These are phyloP conservation scores for Mormyrops boulengeri DNA, from an alignment of 2,797 vertebrate species.

Conservation along the genomic window DNA sequence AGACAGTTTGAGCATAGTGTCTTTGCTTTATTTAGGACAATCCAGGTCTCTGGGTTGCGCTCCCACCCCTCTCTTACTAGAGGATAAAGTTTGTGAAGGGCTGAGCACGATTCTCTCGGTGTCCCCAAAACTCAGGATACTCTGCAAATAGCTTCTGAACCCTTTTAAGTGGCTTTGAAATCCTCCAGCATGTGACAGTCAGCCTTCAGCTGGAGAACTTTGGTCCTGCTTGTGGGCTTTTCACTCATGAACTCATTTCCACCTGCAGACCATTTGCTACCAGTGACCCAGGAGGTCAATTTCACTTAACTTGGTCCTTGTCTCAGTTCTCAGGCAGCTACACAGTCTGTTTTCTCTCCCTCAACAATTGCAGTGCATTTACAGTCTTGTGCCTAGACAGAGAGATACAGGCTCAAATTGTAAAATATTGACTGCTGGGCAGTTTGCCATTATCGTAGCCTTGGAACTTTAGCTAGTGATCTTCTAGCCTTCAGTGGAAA, in stretches of 20 bases:
- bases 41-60: background rate
- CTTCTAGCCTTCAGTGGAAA: background rate
- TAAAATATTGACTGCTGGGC: background rate
- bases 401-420: background rate
- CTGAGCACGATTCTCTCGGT: background rate
- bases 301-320: background rate
- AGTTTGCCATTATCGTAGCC: background rate
- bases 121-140: background rate
- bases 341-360: background rate
- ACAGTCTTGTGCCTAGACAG: background rate
- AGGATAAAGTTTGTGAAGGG: background rate
- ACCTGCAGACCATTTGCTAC: background rate
- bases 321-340: background rate
- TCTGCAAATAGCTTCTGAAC: background rate
- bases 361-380: background rate
- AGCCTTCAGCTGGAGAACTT: background rate
- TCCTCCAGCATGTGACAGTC: background rate
- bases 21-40: background rate
- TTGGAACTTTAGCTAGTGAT: background rate
- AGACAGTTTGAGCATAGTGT: constrained; percentile 32
- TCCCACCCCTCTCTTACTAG: background rate
- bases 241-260: background rate
- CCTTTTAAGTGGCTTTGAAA: background rate
- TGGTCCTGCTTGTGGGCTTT: background rate
- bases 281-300: constrained; percentile 8